These are phyloP conservation scores for Mirounga angustirostris DNA, from an alignment of 2,113 vertebrate genomes.

Conservation along the genomic window DNA sequence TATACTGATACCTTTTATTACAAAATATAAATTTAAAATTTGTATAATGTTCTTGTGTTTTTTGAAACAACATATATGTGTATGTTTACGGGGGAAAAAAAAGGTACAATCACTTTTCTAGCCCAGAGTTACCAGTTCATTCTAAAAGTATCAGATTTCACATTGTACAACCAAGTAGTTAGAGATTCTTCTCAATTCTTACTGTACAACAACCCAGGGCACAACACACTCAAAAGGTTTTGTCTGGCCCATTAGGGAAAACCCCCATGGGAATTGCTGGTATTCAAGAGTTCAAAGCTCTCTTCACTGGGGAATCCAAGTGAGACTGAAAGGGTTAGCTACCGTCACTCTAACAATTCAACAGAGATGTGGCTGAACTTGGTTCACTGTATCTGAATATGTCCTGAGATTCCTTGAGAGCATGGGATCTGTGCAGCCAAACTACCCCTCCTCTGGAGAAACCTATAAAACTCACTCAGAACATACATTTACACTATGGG, in stretches of 20 bases:
- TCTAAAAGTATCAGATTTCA: conserved; percentile 28
- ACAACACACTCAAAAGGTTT: conserved; percentile 54
- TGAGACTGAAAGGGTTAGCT: background rate
- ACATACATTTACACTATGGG: background rate
- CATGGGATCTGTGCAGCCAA: background rate
- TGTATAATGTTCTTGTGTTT: conserved; percentile 91
- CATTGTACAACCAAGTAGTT: background rate
- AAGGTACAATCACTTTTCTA: background rate
- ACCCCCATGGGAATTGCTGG: background rate
- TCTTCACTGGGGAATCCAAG: background rate
- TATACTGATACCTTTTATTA: conserved; percentile 89
- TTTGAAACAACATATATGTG: conserved; percentile 91
- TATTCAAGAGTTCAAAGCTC: conserved; percentile 39
- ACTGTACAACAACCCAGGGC: background rate
- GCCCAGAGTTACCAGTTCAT: background rate
- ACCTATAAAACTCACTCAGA: background rate
- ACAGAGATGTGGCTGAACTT: background rate
- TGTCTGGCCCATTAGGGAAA: conserved; percentile 18
- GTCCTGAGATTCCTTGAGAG: conserved; percentile 19
- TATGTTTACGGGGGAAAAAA: conserved; percentile 84
- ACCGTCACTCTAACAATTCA: background rate
- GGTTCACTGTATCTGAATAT: background rate
- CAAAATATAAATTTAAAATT: conserved; percentile 91
- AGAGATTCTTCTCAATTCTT: conserved; percentile 16
- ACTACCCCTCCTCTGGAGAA: background rate